Evolutionary conservation across 2,797 vertebrate genomes (phyloP).

Genomic region (Threskiornis aethiopicus): DNA sequence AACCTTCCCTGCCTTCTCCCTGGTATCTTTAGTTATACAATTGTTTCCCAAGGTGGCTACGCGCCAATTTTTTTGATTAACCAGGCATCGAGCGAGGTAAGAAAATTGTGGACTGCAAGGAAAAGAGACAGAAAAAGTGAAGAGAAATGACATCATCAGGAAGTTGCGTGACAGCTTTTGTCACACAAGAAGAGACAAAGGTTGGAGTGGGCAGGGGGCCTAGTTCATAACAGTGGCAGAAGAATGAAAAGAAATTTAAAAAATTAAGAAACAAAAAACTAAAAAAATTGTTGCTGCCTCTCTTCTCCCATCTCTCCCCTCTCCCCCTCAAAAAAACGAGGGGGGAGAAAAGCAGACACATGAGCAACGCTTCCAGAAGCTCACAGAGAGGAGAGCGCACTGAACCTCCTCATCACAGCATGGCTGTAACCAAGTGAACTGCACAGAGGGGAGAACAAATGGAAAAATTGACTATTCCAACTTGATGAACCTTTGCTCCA

Average conservation of each 20-base stretch:
- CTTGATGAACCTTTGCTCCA: background rate
- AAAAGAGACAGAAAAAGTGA: background rate
- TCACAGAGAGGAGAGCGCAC: background rate
- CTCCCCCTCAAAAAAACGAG: rapidly evolving
- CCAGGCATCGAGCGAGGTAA: background rate
- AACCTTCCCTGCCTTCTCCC: background rate
- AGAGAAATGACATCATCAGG: background rate
- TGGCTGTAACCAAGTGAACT: background rate
- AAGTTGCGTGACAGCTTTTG: background rate
- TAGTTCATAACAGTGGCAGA: background rate
- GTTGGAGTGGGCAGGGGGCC: background rate
- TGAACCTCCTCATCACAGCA: background rate
- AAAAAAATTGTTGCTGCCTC: background rate
- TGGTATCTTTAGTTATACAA: background rate
- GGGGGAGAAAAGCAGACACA: background rate
- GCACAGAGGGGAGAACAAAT: background rate
- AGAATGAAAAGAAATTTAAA: background rate
- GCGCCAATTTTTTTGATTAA: background rate
- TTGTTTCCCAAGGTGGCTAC: background rate
- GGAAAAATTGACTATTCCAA: background rate
- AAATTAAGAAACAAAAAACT: background rate
- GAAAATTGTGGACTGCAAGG: background rate
- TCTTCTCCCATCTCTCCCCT: background rate
- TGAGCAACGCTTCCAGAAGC: background rate
- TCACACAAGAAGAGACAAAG: background rate